Percentiles rank a stretch among this genome's conserved stretches.
phyloP scores from a whole-genome alignment of 2,113 vertebrate genomes.

The Turdus rufiventris region DNA sequence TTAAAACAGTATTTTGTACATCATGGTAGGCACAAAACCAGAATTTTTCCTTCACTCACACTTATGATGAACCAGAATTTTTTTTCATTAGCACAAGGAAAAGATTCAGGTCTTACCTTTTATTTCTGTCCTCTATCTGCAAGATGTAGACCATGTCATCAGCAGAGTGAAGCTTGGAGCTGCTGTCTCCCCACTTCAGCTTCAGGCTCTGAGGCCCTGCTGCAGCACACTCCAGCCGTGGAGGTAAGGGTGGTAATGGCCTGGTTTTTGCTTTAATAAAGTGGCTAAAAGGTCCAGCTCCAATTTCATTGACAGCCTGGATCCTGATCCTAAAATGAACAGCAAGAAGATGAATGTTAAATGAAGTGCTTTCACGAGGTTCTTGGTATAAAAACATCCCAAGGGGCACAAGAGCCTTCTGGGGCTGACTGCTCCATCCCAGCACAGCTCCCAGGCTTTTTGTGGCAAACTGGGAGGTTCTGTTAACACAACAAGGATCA shows the following conservation, averaged over 20 bases:
- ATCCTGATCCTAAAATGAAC: constrained; percentile 80
- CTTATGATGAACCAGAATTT: background rate
- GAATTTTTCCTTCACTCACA: background rate
- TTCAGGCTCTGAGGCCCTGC: constrained; percentile 96
- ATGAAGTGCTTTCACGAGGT: background rate
- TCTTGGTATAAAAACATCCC: background rate
- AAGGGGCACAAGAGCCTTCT: background rate
- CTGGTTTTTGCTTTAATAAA: constrained; percentile 85
- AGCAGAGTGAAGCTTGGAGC: constrained; percentile 71
- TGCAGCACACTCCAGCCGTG: constrained; percentile 90
- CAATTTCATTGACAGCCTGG: constrained; percentile 91
- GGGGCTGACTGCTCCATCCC: background rate
- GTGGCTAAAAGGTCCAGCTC: constrained; percentile 85
- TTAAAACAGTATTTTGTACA: background rate
- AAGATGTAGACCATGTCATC: constrained; percentile 88
- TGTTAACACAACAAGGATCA: background rate
- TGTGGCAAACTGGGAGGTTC: background rate
- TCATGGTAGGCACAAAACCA: background rate
- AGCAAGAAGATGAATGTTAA: background rate
- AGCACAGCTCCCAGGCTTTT: background rate
- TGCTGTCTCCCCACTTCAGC: constrained; percentile 93
- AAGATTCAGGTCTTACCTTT: constrained; percentile 73
- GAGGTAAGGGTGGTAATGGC: constrained; percentile 88
- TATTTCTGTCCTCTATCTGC: constrained; percentile 93
- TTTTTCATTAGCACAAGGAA: background rate